Base-by-base conservation (phyloP, 2,113 vertebrate species). In the Talpa occidentalis region DNA sequence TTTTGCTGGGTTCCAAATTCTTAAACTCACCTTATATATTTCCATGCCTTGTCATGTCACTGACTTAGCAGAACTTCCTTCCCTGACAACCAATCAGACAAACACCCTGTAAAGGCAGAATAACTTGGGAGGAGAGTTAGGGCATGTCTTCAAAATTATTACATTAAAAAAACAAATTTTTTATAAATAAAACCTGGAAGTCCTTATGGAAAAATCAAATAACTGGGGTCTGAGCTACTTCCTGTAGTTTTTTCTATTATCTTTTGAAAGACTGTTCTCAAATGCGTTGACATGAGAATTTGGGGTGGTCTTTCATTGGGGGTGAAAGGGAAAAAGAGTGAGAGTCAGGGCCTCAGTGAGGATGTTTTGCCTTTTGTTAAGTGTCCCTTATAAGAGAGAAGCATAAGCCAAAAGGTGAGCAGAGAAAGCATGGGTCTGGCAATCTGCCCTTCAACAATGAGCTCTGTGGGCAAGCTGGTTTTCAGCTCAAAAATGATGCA, bases 381-480 rank as follows among this genome's bases (percentile, higher is more conserved):
- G 92, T 44, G 77, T 62, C 77, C 77, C 80, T 85, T 85, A 40
- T 10, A 73, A 54, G 56, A 47, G 52, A 85, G 70, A 64, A 87
- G 40, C 44, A 44, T 79, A 70, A 12, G 44, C 44, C 22, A 47
- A 54, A 88, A n/a, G n/a, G n/a, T n/a, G n/a, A n/a, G n/a, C n/a
- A n/a, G n/a, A 90, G 81, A 44, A 76, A 85, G 40, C 30, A 2
- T 35, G 66, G 67, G 12, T 15, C 84, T 92, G 92, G 90, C 87
- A 72, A 21, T 64, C 60, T 64, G 72, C 54, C 66, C 49, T 73
- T 32, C 21, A 42, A 10, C 69, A 72, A 42, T 17, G 59, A 88
- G 62, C 47, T 95, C 67, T 70, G 72, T 94, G 85, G 95, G 77
- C 77, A 69, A 2, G 14, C 49, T 92, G 80, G 54, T 62, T 92